Evolutionary conservation across 2,888 invertebrate species (phyloP).

Genomic region (Morinoia aosen): DNA sequence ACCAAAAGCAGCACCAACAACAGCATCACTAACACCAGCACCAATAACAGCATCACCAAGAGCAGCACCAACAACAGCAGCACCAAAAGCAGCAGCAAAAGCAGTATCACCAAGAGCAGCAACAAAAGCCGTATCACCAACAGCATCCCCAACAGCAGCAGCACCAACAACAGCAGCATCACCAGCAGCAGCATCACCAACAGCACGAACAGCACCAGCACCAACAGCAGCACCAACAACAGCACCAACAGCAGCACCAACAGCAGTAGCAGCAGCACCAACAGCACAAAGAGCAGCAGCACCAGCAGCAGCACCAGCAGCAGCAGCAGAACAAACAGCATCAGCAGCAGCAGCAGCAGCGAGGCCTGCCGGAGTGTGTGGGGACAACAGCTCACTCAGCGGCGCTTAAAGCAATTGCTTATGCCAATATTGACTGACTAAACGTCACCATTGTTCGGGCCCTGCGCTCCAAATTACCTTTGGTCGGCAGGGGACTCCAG

Average conservation of each 20-base stretch:
- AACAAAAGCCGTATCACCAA: too few species aligned
- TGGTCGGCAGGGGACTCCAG: not conserved
- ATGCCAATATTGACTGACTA: conserved; percentile 51
- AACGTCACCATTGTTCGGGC: conserved; percentile 46
- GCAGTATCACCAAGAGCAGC: too few species aligned
- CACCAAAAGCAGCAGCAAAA: too few species aligned
- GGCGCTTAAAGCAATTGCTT: conserved; percentile 51
- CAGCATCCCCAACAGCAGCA: too few species aligned
- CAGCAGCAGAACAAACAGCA: not conserved
- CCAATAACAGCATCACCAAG: too few species aligned
- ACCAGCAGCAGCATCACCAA: too few species aligned
- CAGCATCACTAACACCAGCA: not conserved
- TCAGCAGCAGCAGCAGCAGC: not conserved
- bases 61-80: too few species aligned
- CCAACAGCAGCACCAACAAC: not conserved
- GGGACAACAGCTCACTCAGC: not conserved
- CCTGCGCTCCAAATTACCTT: conserved; percentile 30
- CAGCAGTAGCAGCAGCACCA: not conserved
- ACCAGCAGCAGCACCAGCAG: not conserved
- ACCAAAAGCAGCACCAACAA: not conserved
- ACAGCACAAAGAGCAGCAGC: not conserved
- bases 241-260: not conserved
- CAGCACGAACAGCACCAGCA: not conserved
- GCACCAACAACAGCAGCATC: too few species aligned
- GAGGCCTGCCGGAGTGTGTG: not conserved